Percentiles rank a stretch among this genome's conserved stretches.
Conservation (phyloP, 64 coral and sea anemone genomes). For the Hydrozoanthus tunicans region DNA sequence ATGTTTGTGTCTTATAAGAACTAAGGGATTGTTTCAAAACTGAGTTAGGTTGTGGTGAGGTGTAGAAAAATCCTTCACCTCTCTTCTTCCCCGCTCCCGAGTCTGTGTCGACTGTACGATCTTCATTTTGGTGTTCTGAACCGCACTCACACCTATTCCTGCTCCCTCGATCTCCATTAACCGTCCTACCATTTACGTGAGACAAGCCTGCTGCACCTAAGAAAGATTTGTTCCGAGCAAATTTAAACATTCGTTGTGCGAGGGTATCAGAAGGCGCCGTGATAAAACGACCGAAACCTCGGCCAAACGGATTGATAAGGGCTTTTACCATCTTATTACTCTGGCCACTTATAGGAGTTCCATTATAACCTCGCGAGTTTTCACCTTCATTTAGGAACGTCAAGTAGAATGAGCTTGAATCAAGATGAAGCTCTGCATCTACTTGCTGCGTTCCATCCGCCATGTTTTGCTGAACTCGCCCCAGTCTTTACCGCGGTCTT, state of each 20-base stretch:
- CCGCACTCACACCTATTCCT: too few species aligned
- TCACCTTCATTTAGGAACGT: conserved; percentile 15
- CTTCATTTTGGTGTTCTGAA: background rate
- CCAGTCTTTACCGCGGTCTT: background rate
- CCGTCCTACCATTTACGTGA: background rate
- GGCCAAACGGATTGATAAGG: background rate
- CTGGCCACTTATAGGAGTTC: background rate
- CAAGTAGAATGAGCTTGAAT: background rate
- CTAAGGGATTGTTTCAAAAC: background rate
- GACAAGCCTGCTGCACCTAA: background rate
- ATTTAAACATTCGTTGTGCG: conserved; percentile 16
- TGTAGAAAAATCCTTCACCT: background rate
- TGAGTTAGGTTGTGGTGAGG: background rate
- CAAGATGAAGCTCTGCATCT: background rate
- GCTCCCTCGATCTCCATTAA: background rate
- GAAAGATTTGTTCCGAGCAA: background rate
- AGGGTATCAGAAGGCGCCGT: too few species aligned
- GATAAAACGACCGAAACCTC: background rate
- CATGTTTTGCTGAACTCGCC: background rate
- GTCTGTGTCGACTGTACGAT: background rate
- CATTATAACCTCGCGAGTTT: conserved; percentile 45
- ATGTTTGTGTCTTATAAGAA: background rate
- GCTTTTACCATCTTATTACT: background rate
- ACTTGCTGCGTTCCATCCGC: background rate
- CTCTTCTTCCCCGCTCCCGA: background rate